Evolutionary conservation across 2,888 invertebrate genomes (phyloP).

Genomic region (Aspidiotus rigidus): DNA sequence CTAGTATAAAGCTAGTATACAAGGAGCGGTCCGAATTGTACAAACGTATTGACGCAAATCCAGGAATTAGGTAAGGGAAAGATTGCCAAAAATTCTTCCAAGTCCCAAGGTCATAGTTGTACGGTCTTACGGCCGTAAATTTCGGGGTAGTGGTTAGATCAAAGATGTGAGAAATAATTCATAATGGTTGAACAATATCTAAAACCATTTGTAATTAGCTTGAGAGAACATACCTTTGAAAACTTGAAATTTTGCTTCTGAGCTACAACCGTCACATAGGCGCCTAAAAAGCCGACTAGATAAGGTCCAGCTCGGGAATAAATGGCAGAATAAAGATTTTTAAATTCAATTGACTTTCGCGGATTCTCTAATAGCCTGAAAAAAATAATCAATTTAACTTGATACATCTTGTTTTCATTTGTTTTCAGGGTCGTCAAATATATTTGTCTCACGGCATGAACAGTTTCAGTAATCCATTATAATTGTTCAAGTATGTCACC

Average conservation of each 20-base stretch:
- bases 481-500: conserved; percentile 15
- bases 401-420: no score
- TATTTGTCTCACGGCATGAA: conserved; percentile 26
- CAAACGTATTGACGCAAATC: no score
- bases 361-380: conserved; percentile 35
- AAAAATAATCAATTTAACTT: background rate
- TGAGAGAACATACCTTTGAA: conserved; percentile 33
- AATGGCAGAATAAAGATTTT: conserved; percentile 34
- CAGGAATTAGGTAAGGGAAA: no score
- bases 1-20: no score
- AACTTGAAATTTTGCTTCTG: conserved; percentile 34
- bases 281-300: conserved; percentile 35
- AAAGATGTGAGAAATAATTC: no score
- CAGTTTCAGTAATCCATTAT: conserved; percentile 26
- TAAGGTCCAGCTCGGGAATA: conserved; percentile 37
- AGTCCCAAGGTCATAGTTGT: no score
- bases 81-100: no score
- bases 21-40: no score
- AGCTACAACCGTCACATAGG: conserved; percentile 31
- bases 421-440: background rate
- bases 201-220: background rate
- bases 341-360: conserved; percentile 35
- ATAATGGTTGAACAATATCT: no score
- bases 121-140: no score
- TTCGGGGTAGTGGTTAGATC: no score